Base-by-base conservation (phyloP, 1,140 invertebrate genomes). In the Drosophila sp. region DNA sequence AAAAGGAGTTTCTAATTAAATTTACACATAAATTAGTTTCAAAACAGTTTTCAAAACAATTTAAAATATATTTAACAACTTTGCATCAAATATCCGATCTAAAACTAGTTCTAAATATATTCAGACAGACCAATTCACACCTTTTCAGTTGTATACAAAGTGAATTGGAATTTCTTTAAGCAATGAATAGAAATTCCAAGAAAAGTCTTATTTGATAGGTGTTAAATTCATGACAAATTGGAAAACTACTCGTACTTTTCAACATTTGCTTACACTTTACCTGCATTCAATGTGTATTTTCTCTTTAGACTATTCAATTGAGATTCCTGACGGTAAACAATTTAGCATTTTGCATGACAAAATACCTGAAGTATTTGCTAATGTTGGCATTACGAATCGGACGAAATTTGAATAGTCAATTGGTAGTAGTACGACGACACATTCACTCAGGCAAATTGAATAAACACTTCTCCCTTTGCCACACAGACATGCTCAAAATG, bases 361-460 rank as follows among this genome's bases (percentile, higher is more conserved):
- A 80, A 70, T 75, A 75, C 66, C 70, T 50, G 58, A 80, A 80
- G 80, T 70, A 80, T 78, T 70, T 85, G 82, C 23, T 47, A 47
- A 47, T 47, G 44, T 47, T 81, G 78, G 65, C 77, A 84, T 74
- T 74, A 41, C 29, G 35, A 86, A 85, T 69, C 80, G 84, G 73
- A 77, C 66, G 66, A 63, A 68, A 57, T 62, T 72, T 63, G 71
- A 68, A 60, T 54, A 62, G 41, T 61, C 64, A 67, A 57, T 70
- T 74, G 64, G 60, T 70, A 65, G 61, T 38, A 38, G 11, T 64
- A 78, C 60, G 72, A 72, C 63, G 73, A 64, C 60, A 61, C 57
- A 79, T 71, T 70, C 76, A 79, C 66, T 70, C 40, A 44, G 57
- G 69, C 76, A 87, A 86, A 87, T 86, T 86, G 87, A 86, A 86